These are phyloP conservation scores for Sebastes oblongus DNA, from an alignment of 2,797 vertebrate genomes.

Conservation along the genomic window DNA sequence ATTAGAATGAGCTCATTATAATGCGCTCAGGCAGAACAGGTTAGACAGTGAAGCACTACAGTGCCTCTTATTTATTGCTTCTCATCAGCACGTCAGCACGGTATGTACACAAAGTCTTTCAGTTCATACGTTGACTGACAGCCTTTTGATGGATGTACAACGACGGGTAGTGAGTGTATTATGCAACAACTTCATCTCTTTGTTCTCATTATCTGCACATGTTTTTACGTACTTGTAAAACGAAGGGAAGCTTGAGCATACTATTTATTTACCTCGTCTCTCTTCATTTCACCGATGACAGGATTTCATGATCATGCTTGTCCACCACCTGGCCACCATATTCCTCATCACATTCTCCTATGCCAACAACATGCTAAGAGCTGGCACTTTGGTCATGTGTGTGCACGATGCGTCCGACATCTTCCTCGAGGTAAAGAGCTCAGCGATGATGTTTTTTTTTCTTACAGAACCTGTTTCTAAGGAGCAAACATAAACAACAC, in stretches of 20 bases:
- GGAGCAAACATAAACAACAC: no score
- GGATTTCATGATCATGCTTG: constrained; percentile 97
- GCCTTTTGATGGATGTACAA: neutral
- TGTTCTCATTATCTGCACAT: neutral
- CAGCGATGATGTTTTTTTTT: neutral
- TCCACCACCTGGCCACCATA: constrained; percentile 93
- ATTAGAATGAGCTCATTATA: neutral
- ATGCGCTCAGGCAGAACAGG: constrained; percentile 5
- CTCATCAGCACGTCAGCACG: neutral
- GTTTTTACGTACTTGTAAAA: neutral
- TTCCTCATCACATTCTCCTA: constrained; percentile 93
- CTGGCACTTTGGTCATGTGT: constrained; percentile 90
- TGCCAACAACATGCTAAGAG: constrained; percentile 93
- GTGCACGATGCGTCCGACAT: constrained; percentile 93
- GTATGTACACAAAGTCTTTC: neutral
- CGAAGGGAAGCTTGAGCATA: neutral
- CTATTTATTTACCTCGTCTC: neutral
- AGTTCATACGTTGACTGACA: neutral
- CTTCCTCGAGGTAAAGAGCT: constrained; percentile 89
- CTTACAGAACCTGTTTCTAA: neutral
- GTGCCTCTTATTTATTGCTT: neutral
- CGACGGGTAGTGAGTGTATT: neutral
- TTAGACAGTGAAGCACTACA: neutral
- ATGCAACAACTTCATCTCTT: neutral
- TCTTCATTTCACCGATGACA: constrained; percentile 60